Evolutionary conservation across 1,140 invertebrate genomes (phyloP).

Genomic region (Drosophila arizonae): DNA sequence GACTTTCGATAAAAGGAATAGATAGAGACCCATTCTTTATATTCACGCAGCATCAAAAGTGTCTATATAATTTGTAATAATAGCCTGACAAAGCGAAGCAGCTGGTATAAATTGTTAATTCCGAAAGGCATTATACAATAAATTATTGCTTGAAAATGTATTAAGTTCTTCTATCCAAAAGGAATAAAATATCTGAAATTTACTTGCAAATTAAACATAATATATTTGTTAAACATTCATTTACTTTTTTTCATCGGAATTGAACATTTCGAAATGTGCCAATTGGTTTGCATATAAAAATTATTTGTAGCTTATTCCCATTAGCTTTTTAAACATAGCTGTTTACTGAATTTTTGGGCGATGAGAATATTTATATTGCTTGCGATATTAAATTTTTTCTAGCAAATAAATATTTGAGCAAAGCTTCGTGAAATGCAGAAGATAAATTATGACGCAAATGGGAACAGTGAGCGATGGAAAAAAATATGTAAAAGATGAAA

Average conservation of each 20-base stretch:
- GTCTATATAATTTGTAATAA: too few species aligned
- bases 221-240: background rate
- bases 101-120: too few species aligned
- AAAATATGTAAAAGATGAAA: too few species aligned
- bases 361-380: background rate
- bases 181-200: too few species aligned
- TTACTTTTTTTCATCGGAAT: background rate
- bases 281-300: background rate
- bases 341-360: background rate
- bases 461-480: background rate
- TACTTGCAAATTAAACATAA: too few species aligned
- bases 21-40: too few species aligned
- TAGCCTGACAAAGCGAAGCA: too few species aligned
- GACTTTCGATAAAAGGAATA: too few species aligned
- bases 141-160: background rate
- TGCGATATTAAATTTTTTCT: background rate
- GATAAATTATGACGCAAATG: background rate
- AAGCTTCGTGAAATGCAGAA: background rate
- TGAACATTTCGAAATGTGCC: background rate
- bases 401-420: slow-evolving; percentile 8
- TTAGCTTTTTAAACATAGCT: background rate
- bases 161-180: background rate
- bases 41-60: too few species aligned
- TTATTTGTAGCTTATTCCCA: slow-evolving; percentile 2
- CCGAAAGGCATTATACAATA: too few species aligned